phyloP scores from a whole-genome alignment of 2,797 vertebrate genomes.

The Arnoldichthys spilopterus region DNA sequence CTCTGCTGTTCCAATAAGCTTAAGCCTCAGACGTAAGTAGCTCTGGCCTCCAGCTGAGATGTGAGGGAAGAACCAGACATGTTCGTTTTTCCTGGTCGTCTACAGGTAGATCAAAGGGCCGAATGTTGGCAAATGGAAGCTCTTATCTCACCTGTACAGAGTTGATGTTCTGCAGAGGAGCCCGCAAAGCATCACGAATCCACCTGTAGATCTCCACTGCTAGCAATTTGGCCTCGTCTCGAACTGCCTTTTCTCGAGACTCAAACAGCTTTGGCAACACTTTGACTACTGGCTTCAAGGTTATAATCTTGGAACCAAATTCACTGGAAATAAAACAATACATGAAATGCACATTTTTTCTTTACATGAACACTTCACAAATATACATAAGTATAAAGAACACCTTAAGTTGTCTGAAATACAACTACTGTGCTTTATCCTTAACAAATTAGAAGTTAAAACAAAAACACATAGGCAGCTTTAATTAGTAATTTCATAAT shows the following conservation, averaged over 20 bases:
- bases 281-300: slow-evolving; percentile 96
- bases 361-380: not conserved
- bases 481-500: too few species aligned
- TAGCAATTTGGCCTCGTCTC: slow-evolving; percentile 94
- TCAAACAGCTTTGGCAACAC: slow-evolving; percentile 95
- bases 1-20: not conserved
- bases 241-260: slow-evolving; percentile 95
- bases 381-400: too few species aligned
- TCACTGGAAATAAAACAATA: slow-evolving; percentile 79
- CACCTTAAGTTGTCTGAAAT: too few species aligned
- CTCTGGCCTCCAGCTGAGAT: not conserved
- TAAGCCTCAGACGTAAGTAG: not conserved
- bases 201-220: slow-evolving; percentile 95
- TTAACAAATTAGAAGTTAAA: too few species aligned
- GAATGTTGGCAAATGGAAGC: not conserved
- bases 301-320: slow-evolving; percentile 96
- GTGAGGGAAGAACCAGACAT: not conserved
- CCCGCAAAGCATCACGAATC: slow-evolving; percentile 93
- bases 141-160: slow-evolving; percentile 87
- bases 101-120: not conserved
- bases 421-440: too few species aligned
- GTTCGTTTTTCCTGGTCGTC: not conserved
- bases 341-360: slow-evolving; percentile 31
- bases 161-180: slow-evolving; percentile 92
- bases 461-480: too few species aligned